A percentile compares a stretch with the other conserved stretches of the same genome.
Conservation (phyloP, 1,140 invertebrate species). For the Drosophila watanabei region DNA sequence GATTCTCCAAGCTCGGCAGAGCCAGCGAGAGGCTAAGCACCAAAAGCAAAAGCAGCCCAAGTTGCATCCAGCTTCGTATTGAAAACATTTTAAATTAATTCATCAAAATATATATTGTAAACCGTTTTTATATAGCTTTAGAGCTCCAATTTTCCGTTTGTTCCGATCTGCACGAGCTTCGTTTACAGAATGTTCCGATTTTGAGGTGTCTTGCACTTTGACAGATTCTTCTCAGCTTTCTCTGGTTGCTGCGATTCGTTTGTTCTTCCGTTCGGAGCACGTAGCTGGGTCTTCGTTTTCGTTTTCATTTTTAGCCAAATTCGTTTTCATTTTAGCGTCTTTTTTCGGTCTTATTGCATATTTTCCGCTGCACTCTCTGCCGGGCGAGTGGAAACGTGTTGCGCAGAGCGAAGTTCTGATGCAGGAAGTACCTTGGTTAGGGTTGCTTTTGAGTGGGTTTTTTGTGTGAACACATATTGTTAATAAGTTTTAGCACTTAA, state of each 20-base stretch:
- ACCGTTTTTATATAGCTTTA: conserved; percentile 1
- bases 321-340: conserved; percentile 41
- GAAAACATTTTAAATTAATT: background rate
- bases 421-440: conserved; percentile 55
- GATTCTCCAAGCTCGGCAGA: conserved; percentile 61
- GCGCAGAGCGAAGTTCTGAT: conserved; percentile 36
- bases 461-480: conserved; percentile 4
- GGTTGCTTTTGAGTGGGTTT: conserved; percentile 4
- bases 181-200: conserved; percentile 52
- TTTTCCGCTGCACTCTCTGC: conserved; percentile 30
- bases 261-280: conserved; percentile 50
- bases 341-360: conserved; percentile 29
- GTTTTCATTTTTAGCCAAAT: conserved; percentile 40
- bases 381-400: conserved; percentile 66
- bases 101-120: conserved; percentile 34
- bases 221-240: conserved; percentile 68
- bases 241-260: conserved; percentile 29
- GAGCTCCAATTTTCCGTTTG: conserved; percentile 24
- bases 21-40: background rate
- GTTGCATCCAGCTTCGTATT: conserved; percentile 30
- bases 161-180: conserved; percentile 24
- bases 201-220: conserved; percentile 32
- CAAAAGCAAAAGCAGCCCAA: conserved; percentile 32
- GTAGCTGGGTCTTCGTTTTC: conserved; percentile 57
- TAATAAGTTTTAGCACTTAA: conserved; percentile 11